Percentiles rank a stretch among this genome's conserved stretches.
phyloP scores from a whole-genome alignment of 1,140 invertebrate species.

The Bombus ignitus region DNA sequence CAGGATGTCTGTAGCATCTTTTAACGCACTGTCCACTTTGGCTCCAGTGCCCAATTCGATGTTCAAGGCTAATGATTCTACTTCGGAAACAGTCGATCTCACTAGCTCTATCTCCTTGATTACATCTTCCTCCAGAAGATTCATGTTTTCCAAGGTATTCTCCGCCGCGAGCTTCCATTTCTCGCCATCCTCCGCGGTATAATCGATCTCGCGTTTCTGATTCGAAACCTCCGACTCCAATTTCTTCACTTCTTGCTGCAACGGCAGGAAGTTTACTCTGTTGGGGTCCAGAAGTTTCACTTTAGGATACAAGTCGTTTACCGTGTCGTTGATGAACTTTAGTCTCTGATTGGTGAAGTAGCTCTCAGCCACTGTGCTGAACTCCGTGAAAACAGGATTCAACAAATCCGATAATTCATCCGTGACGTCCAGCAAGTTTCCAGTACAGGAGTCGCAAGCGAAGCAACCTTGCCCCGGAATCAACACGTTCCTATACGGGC shows the following conservation, averaged over 20 bases:
- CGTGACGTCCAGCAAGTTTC: conserved; percentile 93
- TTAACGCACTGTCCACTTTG: conserved; percentile 89
- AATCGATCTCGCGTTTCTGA: conserved; percentile 84
- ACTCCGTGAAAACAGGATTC: conserved; percentile 87
- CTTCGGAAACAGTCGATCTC: conserved; percentile 85
- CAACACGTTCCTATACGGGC: conserved; percentile 91
- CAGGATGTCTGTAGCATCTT: conserved; percentile 88
- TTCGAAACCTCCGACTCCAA: conserved; percentile 84
- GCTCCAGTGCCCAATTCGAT: conserved; percentile 86
- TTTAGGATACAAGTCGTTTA: conserved; percentile 85
- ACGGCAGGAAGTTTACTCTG: conserved; percentile 85
- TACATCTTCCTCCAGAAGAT: conserved; percentile 82
- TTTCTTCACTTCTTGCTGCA: conserved; percentile 83
- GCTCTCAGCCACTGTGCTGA: conserved; percentile 88
- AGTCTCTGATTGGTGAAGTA: conserved; percentile 91
- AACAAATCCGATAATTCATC: conserved; percentile 88
- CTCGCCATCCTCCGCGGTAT: conserved; percentile 78
- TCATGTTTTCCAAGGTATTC: conserved; percentile 83
- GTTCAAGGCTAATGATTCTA: conserved; percentile 87
- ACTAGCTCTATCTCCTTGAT: conserved; percentile 82
- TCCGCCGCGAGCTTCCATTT: conserved; percentile 83
- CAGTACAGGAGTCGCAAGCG: conserved; percentile 94
- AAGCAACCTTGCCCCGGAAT: conserved; percentile 88
- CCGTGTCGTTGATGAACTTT: conserved; percentile 88
- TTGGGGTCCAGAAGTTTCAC: conserved; percentile 87